Conservation (phyloP, 2,888 invertebrate genomes). For the Opisthograptis luteolata region DNA sequence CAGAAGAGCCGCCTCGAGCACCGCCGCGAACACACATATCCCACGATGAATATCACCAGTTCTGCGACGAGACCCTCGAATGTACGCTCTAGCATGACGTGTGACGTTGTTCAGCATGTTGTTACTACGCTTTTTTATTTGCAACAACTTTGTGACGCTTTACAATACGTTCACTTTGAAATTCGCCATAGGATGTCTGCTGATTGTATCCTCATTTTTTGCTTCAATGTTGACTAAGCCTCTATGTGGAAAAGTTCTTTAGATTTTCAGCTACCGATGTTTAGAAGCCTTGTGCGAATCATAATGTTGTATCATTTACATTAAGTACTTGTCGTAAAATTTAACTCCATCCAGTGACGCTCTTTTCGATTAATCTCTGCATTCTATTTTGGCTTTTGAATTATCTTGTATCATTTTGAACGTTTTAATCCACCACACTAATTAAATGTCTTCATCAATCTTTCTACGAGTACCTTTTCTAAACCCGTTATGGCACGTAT, state of each 20-base stretch:
- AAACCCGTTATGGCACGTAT: slow-evolving; percentile 18
- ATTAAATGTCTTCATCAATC: slow-evolving; percentile 1
- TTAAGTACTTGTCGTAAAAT: too few species aligned
- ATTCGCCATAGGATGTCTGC: not conserved
- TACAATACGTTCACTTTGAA: not conserved
- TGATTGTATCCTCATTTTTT: not conserved
- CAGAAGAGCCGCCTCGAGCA: slow-evolving; percentile 72
- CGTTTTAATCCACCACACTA: slow-evolving; percentile 3
- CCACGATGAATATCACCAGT: slow-evolving; percentile 91
- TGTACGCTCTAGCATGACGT: slow-evolving; percentile 82
- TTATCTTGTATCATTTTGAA: too few species aligned
- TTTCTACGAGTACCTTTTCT: slow-evolving; percentile 9
- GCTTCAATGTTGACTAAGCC: slow-evolving; percentile 7
- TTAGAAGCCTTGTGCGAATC: not conserved
- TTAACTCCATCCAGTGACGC: too few species aligned
- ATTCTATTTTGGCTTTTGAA: too few species aligned
- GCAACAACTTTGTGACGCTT: slow-evolving; percentile 34
- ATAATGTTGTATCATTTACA: not conserved
- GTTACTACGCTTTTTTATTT: slow-evolving; percentile 60
- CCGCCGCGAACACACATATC: slow-evolving; percentile 84
- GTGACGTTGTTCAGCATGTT: slow-evolving; percentile 57
- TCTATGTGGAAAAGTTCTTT: not conserved
- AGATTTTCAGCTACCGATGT: not conserved
- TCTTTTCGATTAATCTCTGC: too few species aligned
- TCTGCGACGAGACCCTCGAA: slow-evolving; percentile 92